These are phyloP conservation scores for Rhinogobius similis DNA, from an alignment of 2,113 vertebrate genomes.

Conservation along the genomic window DNA sequence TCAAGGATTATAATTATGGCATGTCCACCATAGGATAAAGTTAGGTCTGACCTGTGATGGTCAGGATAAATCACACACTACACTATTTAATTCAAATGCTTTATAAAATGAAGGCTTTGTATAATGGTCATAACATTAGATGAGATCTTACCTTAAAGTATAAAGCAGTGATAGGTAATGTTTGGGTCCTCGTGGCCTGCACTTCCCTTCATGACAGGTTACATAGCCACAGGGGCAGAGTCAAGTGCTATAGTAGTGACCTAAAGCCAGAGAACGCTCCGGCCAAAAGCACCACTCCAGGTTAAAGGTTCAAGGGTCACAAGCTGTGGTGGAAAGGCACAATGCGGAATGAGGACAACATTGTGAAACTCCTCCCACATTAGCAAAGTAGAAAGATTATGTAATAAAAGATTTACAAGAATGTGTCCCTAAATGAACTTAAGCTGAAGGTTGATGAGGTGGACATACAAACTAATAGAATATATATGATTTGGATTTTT, in stretches of 20 bases:
- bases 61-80: not conserved
- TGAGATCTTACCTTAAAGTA: slow-evolving; percentile 25
- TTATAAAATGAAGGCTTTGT: not conserved
- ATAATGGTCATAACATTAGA: not conserved
- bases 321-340: not conserved
- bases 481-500: no score
- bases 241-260: not conserved
- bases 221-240: not conserved
- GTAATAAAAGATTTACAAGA: not conserved
- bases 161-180: not conserved
- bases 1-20: slow-evolving; percentile 18
- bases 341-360: not conserved
- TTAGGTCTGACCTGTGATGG: no score
- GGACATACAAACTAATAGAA: no score
- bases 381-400: not conserved
- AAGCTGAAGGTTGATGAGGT: not conserved
- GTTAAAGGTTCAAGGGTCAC: slow-evolving; percentile 14
- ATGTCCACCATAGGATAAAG: slow-evolving; percentile 14
- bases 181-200: slow-evolving; percentile 1
- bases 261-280: not conserved
- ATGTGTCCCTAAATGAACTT: not conserved
- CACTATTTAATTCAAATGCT: not conserved
- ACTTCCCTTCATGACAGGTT: not conserved
- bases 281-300: not conserved
- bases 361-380: not conserved